Evolutionary conservation across 2,797 vertebrate species (phyloP), one percentile per base, ranked within the genome.

Genomic region (Malacoctenus gilli): DNA sequence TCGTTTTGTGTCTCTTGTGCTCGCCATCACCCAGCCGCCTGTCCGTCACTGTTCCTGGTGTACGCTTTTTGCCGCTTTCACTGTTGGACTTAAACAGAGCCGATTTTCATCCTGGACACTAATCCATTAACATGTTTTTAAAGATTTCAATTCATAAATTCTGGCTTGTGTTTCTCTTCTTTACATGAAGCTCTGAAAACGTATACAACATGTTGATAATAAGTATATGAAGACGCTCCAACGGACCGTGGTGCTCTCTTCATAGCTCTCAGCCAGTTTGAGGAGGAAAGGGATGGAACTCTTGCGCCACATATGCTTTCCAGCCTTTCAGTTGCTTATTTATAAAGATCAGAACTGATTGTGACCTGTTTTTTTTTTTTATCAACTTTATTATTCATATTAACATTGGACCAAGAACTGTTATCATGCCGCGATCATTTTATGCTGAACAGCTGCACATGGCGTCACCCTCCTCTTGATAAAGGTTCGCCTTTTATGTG

Each of bases 51-150:
- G 15, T 63, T 18, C 10, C 25, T 51, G 15, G 12, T 14, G 39
- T 37, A n/a, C 16, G 50, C 11, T 5, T 18, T 41, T 56, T 40
- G 20, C 8, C 34, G 38, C 20, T 52, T 40, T 48, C 23, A 42
- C n/a, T 48, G 18, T 61, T 23, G 2, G 32, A 39, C 3, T 32
- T 49, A 11, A 48, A 19, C 15, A 8, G 7, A 23, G 4, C 5
- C 39, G 2, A n/a, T 28, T 31, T 35, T 28, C 12, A 14, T 49
- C 21, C 9, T 1, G 40, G 21, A 36, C 13, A 39, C 25, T 75
- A 50, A 75, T 62, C 10, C 6, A 59, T 62, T 63, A 59, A 74
- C 41, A 16, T 11, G 1, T 18, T 43, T 68, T 48, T 21, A 38
- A 52, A 42, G 3, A 2, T 16, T 16, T 47, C 3, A 36, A 10